Evolutionary conservation across 2,797 vertebrate genomes (phyloP).

Genomic region (Gobio occitaniae): DNA sequence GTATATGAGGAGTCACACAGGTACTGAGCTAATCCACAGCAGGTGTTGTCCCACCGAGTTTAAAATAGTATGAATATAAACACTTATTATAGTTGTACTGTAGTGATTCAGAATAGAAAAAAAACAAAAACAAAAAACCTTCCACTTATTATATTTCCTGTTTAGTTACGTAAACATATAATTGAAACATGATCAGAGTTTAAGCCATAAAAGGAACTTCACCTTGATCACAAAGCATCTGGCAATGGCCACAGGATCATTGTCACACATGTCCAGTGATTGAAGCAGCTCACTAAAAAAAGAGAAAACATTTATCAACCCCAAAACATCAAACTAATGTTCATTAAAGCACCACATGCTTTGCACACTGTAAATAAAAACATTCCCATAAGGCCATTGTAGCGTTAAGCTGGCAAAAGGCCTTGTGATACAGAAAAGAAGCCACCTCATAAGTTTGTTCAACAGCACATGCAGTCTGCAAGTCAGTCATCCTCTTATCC

Average conservation of each 20-base stretch:
- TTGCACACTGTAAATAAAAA: constrained; percentile 1
- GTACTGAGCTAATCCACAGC: background rate
- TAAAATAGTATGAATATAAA: background rate
- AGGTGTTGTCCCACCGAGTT: background rate
- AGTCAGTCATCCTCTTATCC: background rate
- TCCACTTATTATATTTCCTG: background rate
- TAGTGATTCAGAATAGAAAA: background rate
- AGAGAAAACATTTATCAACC: background rate
- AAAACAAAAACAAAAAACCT: background rate
- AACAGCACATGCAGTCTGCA: constrained; percentile 11
- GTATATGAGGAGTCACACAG: background rate
- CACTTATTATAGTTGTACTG: background rate
- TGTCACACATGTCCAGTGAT: constrained; percentile 87
- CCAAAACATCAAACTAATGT: background rate
- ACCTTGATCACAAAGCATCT: constrained; percentile 93
- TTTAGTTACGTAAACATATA: background rate
- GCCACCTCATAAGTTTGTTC: background rate
- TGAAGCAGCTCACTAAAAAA: constrained; percentile 88
- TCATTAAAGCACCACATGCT: background rate
- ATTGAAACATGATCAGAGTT: background rate
- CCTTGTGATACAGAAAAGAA: background rate
- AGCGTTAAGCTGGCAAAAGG: background rate
- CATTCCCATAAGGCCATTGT: background rate
- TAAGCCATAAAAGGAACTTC: constrained; percentile 46
- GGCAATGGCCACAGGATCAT: constrained; percentile 89